Conservation (phyloP, 2,113 vertebrate species). For the Notarius quadriscutis region DNA sequence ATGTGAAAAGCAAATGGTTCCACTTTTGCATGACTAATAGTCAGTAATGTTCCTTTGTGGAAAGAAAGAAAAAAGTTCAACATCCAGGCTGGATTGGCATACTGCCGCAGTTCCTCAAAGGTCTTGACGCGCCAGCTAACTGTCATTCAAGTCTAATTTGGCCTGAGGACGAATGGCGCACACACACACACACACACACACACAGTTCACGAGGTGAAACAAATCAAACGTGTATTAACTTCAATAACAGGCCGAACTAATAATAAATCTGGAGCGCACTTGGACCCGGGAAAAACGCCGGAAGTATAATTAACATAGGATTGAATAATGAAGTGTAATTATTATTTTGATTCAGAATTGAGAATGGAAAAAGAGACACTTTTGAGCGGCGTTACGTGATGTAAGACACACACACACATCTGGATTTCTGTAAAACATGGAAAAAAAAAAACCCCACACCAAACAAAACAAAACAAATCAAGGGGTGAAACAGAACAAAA, state of each 20-base stretch:
- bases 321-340: not conserved
- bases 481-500: not conserved
- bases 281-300: slow-evolving; percentile 1
- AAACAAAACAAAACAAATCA: not conserved
- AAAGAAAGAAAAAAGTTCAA: slow-evolving; percentile 53
- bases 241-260: not conserved
- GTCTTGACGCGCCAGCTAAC: slow-evolving; percentile 23
- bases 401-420: slow-evolving; percentile 35
- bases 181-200: not conserved
- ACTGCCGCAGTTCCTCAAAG: slow-evolving; percentile 41
- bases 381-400: slow-evolving; percentile 2
- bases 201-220: not conserved
- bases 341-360: not conserved
- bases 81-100: slow-evolving; percentile 34
- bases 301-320: slow-evolving; percentile 17
- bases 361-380: slow-evolving; percentile 3
- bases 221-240: not conserved
- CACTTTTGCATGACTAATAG: slow-evolving; percentile 52
- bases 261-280: not conserved
- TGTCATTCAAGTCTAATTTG: slow-evolving; percentile 50
- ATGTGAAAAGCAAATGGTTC: slow-evolving; percentile 41
- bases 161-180: slow-evolving; percentile 15
- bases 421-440: slow-evolving; percentile 37
- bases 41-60: slow-evolving; percentile 47
- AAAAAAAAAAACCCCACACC: not conserved